Evolutionary conservation across 2,797 vertebrate species (phyloP).

Genomic region (Chaetophractus vellerosus): DNA sequence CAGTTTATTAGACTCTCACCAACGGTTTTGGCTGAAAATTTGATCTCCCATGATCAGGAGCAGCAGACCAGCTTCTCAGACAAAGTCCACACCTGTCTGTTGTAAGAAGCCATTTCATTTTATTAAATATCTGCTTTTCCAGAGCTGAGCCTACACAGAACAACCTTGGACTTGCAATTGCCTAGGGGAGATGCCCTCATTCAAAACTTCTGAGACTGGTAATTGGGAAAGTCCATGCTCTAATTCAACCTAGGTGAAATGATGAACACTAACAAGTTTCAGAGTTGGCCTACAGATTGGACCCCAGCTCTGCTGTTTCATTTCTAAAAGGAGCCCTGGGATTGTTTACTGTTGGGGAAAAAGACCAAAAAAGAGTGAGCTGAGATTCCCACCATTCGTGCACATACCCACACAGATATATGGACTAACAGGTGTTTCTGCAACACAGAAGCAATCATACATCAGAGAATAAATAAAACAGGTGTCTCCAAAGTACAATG

Average conservation of each 20-base stretch:
- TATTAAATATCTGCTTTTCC: conserved; percentile 4
- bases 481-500: not conserved
- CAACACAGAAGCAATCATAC: not conserved
- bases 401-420: not conserved
- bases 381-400: not conserved
- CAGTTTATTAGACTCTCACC: not conserved
- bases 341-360: not conserved
- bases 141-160: not conserved
- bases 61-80: conserved; percentile 19
- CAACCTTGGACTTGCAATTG: not conserved
- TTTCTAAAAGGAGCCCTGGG: not conserved
- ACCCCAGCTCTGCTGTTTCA: not conserved
- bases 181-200: not conserved
- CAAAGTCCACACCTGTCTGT: not conserved
- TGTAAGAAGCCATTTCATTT: not conserved
- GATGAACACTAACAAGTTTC: not conserved
- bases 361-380: conserved; percentile 25
- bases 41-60: not conserved
- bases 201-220: not conserved
- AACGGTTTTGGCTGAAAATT: conserved; percentile 23
- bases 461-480: not conserved
- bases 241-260: not conserved
- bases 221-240: not conserved
- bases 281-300: not conserved
- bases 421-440: not conserved